Evolutionary conservation across 2,888 invertebrate genomes (phyloP), one percentile per base, ranked within the genome.

Genomic region (Cyclophora albipunctata): DNA sequence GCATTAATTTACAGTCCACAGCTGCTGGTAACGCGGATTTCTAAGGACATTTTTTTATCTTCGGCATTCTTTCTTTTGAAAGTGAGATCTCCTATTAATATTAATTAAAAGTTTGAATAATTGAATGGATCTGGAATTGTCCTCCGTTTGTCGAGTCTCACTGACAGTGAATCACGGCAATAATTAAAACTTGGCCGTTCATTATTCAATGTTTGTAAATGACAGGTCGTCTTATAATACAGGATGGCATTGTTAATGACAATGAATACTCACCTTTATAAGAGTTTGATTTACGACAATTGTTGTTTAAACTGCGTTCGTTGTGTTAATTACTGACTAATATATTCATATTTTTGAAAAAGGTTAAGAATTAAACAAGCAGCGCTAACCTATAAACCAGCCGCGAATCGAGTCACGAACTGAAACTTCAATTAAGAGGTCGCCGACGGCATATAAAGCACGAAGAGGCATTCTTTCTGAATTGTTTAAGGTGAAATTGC

Each of bases 71-170:
- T 87, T 85, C 85, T 82, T 86, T 84, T 78, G 79, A 79, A 82
- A 85, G 75, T 81, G 81, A 81, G 82, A 80, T 80, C 77, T 78
- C 75, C 85, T 88, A 87, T 86, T 88, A 86, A 88, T 88, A 87
- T 88, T 88, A 87, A 88, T 87, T 87, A 87, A 87, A 88, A 87
- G 81, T 87, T 87, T 85, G 82, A 84, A 86, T 86, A 85, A 87
- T 83, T 86, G 83, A 85, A 86, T 82, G 78, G 77, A 81, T 83
- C 81, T 71, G 69, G 81, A 79, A 85, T 85, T 84, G 82, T 86
- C 78, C 78, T 63, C 66, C 78, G 82, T 81, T 64, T 82, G 81
- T 82, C 75, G 75, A 74, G 75, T 71, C 74, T 76, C 78, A 69
- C 77, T 73, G 75, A 72, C 75, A 78, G 71, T 75, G 76, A 81